These are phyloP conservation scores for Sinotaia quadrata DNA, from an alignment of 2,888 invertebrate genomes.

Conservation along the genomic window DNA sequence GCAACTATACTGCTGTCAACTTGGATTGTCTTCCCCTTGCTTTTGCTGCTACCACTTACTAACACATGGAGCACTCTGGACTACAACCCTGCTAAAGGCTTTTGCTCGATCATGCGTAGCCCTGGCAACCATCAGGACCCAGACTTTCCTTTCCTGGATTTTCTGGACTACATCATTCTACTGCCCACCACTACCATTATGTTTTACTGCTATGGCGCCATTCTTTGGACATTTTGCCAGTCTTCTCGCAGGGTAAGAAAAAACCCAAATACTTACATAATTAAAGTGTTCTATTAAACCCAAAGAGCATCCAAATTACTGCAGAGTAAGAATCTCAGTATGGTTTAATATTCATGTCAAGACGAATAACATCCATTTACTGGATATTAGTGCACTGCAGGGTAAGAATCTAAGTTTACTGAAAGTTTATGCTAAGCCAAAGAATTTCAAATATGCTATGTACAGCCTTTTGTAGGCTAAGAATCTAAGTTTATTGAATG, in stretches of 20 bases:
- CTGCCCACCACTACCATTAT: slow-evolving; percentile 37
- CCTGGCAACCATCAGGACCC: slow-evolving; percentile 12
- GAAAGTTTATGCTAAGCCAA: no score
- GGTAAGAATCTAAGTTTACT: no score
- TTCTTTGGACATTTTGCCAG: slow-evolving; percentile 17
- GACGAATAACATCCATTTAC: no score
- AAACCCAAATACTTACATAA: neutral
- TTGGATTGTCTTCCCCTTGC: slow-evolving; percentile 44
- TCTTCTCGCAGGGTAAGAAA: slow-evolving; percentile 2
- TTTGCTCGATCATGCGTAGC: slow-evolving; percentile 44
- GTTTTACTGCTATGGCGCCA: slow-evolving; percentile 40
- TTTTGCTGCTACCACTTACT: slow-evolving; percentile 44
- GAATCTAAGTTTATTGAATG: no score
- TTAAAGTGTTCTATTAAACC: no score
- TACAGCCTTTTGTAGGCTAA: no score
- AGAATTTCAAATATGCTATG: no score
- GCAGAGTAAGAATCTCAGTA: no score
- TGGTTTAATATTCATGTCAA: no score
- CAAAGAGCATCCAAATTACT: no score
- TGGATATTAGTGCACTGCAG: no score
- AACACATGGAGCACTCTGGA: slow-evolving; percentile 43
- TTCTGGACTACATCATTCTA: slow-evolving; percentile 36
- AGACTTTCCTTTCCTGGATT: slow-evolving; percentile 39
- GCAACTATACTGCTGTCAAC: slow-evolving; percentile 35
- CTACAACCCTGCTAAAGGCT: slow-evolving; percentile 43